phyloP scores from a whole-genome alignment of 2,888 invertebrate species.

The Lysandra bellargus region DNA sequence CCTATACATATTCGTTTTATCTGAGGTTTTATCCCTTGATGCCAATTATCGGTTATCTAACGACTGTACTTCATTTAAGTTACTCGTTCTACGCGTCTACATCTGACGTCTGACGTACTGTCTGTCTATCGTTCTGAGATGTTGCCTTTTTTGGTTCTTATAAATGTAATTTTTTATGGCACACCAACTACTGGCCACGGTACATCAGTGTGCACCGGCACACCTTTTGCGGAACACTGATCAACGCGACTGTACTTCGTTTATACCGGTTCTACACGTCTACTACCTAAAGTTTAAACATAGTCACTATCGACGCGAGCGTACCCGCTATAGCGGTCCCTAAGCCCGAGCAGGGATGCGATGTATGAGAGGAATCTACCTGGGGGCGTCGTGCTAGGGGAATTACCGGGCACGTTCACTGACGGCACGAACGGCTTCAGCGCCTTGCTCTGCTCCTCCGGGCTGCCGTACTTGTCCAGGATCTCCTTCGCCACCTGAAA shows the following conservation, averaged over 20 bases:
- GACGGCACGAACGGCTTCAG: constrained; percentile 64
- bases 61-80: background rate
- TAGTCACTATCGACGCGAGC: background rate
- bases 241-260: too few relatives aligned
- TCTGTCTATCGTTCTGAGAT: too few relatives aligned
- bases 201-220: too few relatives aligned
- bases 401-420: constrained; percentile 62
- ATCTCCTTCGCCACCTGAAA: constrained; percentile 88
- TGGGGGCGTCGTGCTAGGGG: constrained; percentile 55
- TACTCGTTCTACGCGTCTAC: too few relatives aligned
- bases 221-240: too few relatives aligned
- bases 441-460: constrained; percentile 62
- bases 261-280: background rate
- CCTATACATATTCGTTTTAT: too few relatives aligned
- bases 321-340: constrained; percentile 18
- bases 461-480: constrained; percentile 88
- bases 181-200: too few relatives aligned
- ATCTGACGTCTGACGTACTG: too few relatives aligned
- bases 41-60: background rate
- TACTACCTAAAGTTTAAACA: background rate
- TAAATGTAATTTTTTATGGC: too few relatives aligned
- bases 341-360: constrained; percentile 12
- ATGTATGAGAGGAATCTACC: constrained; percentile 53
- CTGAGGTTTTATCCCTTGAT: too few relatives aligned
- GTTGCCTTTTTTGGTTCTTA: too few relatives aligned